Base-by-base conservation (phyloP, 2,888 invertebrate species). In the Aelia acuminata region DNA sequence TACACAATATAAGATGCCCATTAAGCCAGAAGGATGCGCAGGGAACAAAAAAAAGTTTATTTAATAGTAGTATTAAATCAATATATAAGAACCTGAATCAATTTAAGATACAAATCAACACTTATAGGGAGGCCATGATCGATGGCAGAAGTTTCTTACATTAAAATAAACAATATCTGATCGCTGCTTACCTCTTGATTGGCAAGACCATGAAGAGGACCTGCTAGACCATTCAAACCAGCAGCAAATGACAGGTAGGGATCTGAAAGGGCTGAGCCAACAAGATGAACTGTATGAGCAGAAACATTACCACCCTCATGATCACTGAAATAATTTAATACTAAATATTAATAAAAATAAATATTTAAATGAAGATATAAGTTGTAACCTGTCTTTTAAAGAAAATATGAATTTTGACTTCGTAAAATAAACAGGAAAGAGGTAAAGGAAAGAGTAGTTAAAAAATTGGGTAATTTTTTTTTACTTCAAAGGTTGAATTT, bases 251-350 rank as follows among this genome's bases (percentile, higher is more conserved):
- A 96, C 11, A 99, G 94, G 93, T 98, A 98, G 22, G 98, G 98
- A 92, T 98, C 98, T 91, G 98, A 97, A 86, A 98, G 94, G 3
- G 98, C 98, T 0, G 98, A 98, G 57, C 97, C 98, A 7, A 98
- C 98, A 92, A 99, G 93, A 93, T 98, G 98, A 22, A 96, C 96
- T 0, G 98, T 96, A 93, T 98, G 98, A 4, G 98, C 98, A 15
- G 97, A 98, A 11, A 99, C 98, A 92, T 98, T 98, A 91, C 98
- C 98, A 91, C 98, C 98, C 93, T 98, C 98, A 93, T 98, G 98
- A 92, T 98, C 98, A 93, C 97, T 97, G 92, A 49, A 84, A 88
- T 35, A 31, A 49, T 39, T 35, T 11, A 75, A 75, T 75, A 75
- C 8, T 22, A 1, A 3, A 3, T 75, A 75, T 39, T 75, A 39